phyloP scores from a whole-genome alignment of 2,888 invertebrate species.

The Aspidiotus rigidus region DNA sequence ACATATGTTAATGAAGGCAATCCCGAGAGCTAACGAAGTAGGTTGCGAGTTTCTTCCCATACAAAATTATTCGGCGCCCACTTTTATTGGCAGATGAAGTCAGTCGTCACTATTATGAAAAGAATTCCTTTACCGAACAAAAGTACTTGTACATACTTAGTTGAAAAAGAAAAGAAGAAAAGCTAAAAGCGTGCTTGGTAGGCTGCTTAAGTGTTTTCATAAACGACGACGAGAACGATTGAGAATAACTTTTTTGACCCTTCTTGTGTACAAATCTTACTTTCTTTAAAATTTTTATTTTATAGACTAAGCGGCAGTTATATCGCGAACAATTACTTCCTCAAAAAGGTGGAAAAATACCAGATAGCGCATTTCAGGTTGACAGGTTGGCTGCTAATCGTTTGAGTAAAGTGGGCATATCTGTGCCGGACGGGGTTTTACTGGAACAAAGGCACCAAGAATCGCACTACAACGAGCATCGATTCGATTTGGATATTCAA shows the following conservation, averaged over 20 bases:
- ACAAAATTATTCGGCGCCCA: too few species aligned
- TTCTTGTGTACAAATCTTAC: not conserved
- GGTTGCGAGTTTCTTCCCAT: too few species aligned
- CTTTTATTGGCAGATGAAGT: too few species aligned
- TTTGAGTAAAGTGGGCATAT: constrained; percentile 53
- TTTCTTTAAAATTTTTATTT: constrained; percentile 35
- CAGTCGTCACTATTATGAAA: too few species aligned
- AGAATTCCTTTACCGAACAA: too few species aligned
- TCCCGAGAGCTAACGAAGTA: too few species aligned
- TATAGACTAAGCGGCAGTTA: constrained; percentile 52
- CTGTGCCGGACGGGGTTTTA: constrained; percentile 52
- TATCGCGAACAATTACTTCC: constrained; percentile 56
- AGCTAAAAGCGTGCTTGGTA: too few species aligned
- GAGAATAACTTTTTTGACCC: not conserved
- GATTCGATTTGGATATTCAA: constrained; percentile 39
- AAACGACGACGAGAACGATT: not conserved
- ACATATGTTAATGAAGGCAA: too few species aligned
- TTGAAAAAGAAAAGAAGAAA: too few species aligned
- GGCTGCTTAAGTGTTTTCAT: too few species aligned
- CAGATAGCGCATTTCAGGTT: constrained; percentile 53
- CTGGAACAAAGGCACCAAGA: constrained; percentile 45
- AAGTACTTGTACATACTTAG: too few species aligned
- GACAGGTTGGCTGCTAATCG: constrained; percentile 53
- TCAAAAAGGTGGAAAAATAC: constrained; percentile 54
- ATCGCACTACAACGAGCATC: constrained; percentile 41